Percentiles rank a stretch among this genome's conserved stretches.
Evolutionary conservation across 2,113 vertebrate genomes (phyloP).

Genomic region (Embiotoca jacksoni): DNA sequence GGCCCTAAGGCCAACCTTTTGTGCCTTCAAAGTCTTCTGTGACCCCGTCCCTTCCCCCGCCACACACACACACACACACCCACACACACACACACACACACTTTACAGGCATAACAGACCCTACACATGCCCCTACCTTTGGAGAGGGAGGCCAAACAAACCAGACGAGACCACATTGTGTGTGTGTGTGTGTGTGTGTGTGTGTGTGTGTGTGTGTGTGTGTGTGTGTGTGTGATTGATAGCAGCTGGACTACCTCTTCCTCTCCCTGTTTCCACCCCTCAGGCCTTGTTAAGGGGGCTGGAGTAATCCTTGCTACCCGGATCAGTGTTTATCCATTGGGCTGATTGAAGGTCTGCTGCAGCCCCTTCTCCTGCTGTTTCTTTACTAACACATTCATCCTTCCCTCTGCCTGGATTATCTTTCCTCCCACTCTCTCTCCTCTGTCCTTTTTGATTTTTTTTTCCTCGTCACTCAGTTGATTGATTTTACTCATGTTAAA

Average conservation of each 20-base stretch:
- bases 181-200: conserved; percentile 31
- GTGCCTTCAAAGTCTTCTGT: conserved; percentile 62
- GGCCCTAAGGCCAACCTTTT: conserved; percentile 71
- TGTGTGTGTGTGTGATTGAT: conserved; percentile 36
- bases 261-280: conserved; percentile 38
- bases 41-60: conserved; percentile 57
- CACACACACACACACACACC: background rate
- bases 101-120: conserved; percentile 35
- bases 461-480: background rate
- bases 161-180: conserved; percentile 48
- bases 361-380: conserved; percentile 38
- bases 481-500: background rate
- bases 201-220: conserved; percentile 36
- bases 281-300: conserved; percentile 54
- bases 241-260: conserved; percentile 67
- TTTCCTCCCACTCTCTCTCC: background rate
- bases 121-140: conserved; percentile 51
- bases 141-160: conserved; percentile 60
- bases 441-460: background rate
- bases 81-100: conserved; percentile 5
- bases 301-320: conserved; percentile 44
- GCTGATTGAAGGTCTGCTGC: conserved; percentile 29
- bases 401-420: background rate
- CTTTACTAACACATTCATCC: background rate
- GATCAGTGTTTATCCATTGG: conserved; percentile 58